Conservation (phyloP, 2,797 vertebrate genomes). For the Cryptoblepharus egeriae region DNA sequence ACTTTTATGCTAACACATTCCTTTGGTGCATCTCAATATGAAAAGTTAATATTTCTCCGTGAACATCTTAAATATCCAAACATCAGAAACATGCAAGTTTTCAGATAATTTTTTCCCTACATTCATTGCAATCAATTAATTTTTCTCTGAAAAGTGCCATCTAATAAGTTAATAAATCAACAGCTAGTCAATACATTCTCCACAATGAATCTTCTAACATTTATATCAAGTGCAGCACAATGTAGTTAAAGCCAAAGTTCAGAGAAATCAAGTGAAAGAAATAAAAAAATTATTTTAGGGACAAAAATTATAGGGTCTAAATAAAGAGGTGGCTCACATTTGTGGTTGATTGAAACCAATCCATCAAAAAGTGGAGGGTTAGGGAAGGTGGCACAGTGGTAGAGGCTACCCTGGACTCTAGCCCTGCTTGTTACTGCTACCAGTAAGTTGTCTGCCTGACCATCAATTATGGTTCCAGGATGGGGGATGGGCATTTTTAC, state of each 20-base stretch:
- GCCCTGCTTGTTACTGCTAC: too few relatives aligned
- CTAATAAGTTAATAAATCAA: conserved; percentile 13
- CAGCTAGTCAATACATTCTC: conserved; percentile 31
- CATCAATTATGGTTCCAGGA: too few relatives aligned
- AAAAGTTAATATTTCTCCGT: conserved; percentile 30
- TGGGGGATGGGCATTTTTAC: too few relatives aligned
- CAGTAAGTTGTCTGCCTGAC: too few relatives aligned
- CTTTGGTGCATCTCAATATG: conserved; percentile 51
- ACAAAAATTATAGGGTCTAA: too few relatives aligned
- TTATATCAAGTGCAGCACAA: conserved; percentile 15
- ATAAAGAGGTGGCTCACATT: too few relatives aligned
- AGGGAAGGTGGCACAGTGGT: too few relatives aligned
- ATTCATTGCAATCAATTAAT: conserved; percentile 62
- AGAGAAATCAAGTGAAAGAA: neutral
- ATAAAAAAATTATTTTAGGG: too few relatives aligned
- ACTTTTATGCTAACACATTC: conserved; percentile 55
- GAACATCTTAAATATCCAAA: conserved; percentile 14
- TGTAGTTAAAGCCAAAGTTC: neutral
- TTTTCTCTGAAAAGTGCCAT: conserved; percentile 36
- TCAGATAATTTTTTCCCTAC: conserved; percentile 37
- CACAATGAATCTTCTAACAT: neutral
- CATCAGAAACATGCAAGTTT: conserved; percentile 44
- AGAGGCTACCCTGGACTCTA: too few relatives aligned
- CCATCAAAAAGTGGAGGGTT: too few relatives aligned
- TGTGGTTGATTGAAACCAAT: too few relatives aligned